Percentiles rank a stretch among this genome's conserved stretches.
These are phyloP conservation scores for Eudemis profundana DNA, from an alignment of 2,888 invertebrate genomes.

Conservation along the genomic window DNA sequence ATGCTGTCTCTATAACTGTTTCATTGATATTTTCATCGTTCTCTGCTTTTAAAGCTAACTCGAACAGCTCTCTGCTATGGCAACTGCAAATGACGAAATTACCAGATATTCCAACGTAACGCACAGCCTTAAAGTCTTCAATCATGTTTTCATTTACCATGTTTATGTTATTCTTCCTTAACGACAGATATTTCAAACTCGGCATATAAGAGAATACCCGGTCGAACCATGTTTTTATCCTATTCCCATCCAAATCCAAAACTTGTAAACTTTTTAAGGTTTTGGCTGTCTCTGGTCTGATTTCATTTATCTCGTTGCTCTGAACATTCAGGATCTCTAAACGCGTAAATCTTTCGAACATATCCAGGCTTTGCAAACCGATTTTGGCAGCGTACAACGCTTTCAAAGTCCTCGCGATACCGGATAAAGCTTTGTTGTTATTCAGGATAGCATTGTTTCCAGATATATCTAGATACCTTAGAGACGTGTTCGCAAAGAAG, in stretches of 20 bases:
- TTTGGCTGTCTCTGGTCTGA: slow-evolving; percentile 61
- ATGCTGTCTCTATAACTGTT: slow-evolving; percentile 42
- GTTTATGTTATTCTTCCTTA: slow-evolving; percentile 84
- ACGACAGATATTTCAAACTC: slow-evolving; percentile 70
- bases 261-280: slow-evolving; percentile 71
- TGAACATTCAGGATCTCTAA: slow-evolving; percentile 78
- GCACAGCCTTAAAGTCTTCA: slow-evolving; percentile 76
- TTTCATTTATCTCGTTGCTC: slow-evolving; percentile 77
- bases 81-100: slow-evolving; percentile 87
- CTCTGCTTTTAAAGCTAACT: slow-evolving; percentile 59
- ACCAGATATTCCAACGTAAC: slow-evolving; percentile 79
- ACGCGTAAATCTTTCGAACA: slow-evolving; percentile 66
- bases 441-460: slow-evolving; percentile 76
- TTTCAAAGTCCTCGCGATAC: slow-evolving; percentile 70
- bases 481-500: slow-evolving; percentile 70
- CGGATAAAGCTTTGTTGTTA: slow-evolving; percentile 63
- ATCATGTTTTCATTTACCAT: slow-evolving; percentile 84
- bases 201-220: slow-evolving; percentile 68
- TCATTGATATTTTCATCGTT: slow-evolving; percentile 5
- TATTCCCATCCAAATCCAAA: slow-evolving; percentile 83
- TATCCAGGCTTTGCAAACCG: slow-evolving; percentile 66
- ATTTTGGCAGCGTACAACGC: slow-evolving; percentile 76
- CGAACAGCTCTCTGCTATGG: slow-evolving; percentile 79
- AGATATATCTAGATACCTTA: slow-evolving; percentile 84
- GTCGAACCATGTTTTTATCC: slow-evolving; percentile 83